Conservation (phyloP, 2,888 invertebrate genomes). For the Agrilus biguttatus region DNA sequence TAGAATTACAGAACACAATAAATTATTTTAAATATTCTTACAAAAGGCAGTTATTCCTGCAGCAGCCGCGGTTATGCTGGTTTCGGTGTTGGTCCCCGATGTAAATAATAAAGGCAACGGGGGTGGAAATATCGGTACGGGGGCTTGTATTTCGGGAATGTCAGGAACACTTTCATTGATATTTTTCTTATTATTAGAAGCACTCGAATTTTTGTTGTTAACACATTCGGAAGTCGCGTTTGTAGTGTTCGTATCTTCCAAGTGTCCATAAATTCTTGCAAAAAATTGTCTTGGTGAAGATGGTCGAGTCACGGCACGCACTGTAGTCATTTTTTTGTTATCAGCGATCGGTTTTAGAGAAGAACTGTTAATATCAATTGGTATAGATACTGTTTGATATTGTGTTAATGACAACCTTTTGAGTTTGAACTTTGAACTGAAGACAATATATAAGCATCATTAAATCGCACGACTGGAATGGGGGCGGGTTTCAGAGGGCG, state of each 20-base stretch:
- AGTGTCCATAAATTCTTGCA: conserved; percentile 62
- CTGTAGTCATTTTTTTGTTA: conserved; percentile 9
- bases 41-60: conserved; percentile 36
- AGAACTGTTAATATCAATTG: neutral
- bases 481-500: conserved; percentile 11
- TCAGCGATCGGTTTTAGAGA: conserved; percentile 1
- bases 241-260: conserved; percentile 33
- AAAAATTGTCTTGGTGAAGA: conserved; percentile 72
- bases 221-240: neutral
- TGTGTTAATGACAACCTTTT: too few species aligned
- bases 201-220: neutral
- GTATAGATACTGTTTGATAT: neutral
- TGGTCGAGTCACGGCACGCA: conserved; percentile 32
- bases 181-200: conserved; percentile 10
- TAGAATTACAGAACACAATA: neutral
- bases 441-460: too few species aligned
- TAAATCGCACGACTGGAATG: neutral
- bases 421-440: too few species aligned
- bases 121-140: conserved; percentile 18
- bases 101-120: conserved; percentile 27
- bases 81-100: conserved; percentile 21
- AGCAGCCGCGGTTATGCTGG: conserved; percentile 38
- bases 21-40: conserved; percentile 20
- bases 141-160: conserved; percentile 8
- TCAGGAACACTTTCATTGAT: conserved; percentile 12